Percentiles rank a stretch among this genome's conserved stretches.
These are phyloP conservation scores for Ecdyonurus torrentis DNA, from an alignment of 2,888 invertebrate species.

Conservation along the genomic window DNA sequence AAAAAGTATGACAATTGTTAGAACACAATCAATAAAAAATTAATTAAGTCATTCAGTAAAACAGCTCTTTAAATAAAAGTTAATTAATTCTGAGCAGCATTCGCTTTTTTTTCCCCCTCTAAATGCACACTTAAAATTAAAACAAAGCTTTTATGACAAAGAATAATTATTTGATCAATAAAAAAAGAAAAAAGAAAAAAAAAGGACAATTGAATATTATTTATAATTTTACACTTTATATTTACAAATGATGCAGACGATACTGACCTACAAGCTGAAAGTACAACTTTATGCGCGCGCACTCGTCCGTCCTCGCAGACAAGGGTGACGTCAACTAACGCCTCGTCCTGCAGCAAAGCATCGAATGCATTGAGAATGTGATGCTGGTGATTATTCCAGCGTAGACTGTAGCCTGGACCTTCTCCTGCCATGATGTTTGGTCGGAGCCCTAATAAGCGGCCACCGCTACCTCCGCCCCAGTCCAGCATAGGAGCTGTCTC, in stretches of 20 bases:
- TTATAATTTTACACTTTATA: no score
- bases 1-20: conserved; percentile 23
- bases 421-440: not conserved
- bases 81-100: no score
- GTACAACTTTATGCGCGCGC: conserved; percentile 78
- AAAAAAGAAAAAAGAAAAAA: no score
- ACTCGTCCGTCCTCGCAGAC: conserved; percentile 75
- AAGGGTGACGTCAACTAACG: conserved; percentile 76
- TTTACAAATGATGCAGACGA: no score
- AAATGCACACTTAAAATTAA: no score
- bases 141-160: no score
- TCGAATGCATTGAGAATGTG: conserved; percentile 79
- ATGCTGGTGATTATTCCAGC: conserved; percentile 88
- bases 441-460: not conserved
- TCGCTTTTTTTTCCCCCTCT: no score
- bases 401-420: conserved; percentile 47
- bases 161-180: no score
- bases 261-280: conserved; percentile 51
- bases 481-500: not conserved
- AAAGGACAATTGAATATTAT: no score
- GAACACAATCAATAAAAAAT: no score
- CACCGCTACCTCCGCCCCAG: not conserved
- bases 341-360: conserved; percentile 69
- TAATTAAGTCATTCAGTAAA: no score
- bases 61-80: no score